Conservation (phyloP, 2,113 vertebrate genomes). For the Triplophysa siluroides region DNA sequence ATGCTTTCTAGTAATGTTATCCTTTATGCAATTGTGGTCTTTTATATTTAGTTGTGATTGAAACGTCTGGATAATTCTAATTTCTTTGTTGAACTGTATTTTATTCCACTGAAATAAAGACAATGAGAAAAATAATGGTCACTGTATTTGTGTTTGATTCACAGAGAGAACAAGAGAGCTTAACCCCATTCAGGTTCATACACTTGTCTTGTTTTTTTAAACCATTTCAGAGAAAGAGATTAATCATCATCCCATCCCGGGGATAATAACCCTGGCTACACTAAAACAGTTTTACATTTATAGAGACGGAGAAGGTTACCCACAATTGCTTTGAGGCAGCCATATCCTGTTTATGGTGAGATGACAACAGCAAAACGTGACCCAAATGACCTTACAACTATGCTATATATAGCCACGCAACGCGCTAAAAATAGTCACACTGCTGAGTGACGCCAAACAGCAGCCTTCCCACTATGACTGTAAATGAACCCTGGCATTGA, state of each 20-base stretch:
- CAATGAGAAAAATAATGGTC: neutral
- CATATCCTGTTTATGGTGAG: constrained; percentile 50
- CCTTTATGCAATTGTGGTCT: neutral
- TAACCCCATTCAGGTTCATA: constrained; percentile 33
- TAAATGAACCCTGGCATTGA: constrained; percentile 33
- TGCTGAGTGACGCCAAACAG: constrained; percentile 54
- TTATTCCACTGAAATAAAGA: constrained; percentile 43
- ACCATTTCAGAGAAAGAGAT: constrained; percentile 20
- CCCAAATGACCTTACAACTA: constrained; percentile 56
- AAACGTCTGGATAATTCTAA: neutral
- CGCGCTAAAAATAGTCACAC: constrained; percentile 66
- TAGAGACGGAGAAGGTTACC: constrained; percentile 51
- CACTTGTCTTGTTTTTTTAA: constrained; percentile 12
- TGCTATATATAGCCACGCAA: constrained; percentile 65
- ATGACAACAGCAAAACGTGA: constrained; percentile 57
- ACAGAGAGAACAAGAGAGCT: constrained; percentile 15
- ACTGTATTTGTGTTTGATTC: neutral
- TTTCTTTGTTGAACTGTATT: neutral
- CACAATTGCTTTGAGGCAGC: constrained; percentile 57
- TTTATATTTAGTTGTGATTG: constrained; percentile 20
- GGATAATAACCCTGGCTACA: constrained; percentile 6
- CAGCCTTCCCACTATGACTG: constrained; percentile 24
- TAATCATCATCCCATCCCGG: constrained; percentile 14
- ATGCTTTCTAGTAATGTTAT: constrained; percentile 1
- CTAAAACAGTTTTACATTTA: constrained; percentile 50